Evolutionary conservation across 1,140 invertebrate genomes (phyloP).

Genomic region (Cotesia glomerata): DNA sequence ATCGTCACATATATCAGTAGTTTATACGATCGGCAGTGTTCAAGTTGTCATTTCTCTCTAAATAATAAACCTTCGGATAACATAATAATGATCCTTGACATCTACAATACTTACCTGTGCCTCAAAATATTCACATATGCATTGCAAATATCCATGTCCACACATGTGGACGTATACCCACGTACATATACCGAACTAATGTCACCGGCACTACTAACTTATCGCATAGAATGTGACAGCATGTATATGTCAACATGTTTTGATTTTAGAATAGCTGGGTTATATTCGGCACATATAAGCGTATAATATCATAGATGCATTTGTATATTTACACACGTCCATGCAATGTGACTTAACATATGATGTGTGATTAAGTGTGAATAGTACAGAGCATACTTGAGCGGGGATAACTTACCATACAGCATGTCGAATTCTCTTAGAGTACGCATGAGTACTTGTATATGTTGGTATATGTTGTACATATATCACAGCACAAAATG

Average conservation of each 20-base stretch:
- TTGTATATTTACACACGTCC: no score
- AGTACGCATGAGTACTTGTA: neutral
- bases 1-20: neutral
- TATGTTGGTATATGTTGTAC: no score
- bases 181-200: neutral
- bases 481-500: no score
- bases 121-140: neutral
- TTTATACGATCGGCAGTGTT: neutral
- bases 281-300: neutral
- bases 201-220: neutral
- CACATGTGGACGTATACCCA: neutral
- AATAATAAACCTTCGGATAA: no score
- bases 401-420: neutral
- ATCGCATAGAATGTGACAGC: slow-evolving; percentile 20
- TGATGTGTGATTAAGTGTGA: no score
- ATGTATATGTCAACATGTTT: slow-evolving; percentile 11
- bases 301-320: neutral
- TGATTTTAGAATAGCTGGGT: slow-evolving; percentile 18
- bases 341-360: no score
- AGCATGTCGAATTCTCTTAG: neutral
- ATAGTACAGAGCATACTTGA: no score
- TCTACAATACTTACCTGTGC: no score
- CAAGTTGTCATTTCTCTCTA: neutral
- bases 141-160: neutral
- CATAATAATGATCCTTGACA: no score